A percentile compares a stretch with the other conserved stretches of the same genome.
These are phyloP conservation scores for Hypothenemus hampei DNA, from an alignment of 1,140 invertebrate genomes.

Conservation along the genomic window DNA sequence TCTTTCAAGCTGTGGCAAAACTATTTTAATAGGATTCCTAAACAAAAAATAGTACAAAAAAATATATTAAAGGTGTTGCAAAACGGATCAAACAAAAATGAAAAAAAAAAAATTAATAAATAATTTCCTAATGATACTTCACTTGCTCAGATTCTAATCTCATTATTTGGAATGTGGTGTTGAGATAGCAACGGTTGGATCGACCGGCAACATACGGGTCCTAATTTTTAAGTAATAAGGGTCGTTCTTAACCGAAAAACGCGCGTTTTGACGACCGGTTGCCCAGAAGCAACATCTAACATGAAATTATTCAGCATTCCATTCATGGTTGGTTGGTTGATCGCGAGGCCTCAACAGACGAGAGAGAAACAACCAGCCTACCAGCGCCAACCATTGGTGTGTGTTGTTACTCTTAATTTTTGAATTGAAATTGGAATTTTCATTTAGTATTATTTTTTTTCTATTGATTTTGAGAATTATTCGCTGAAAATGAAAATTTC, in stretches of 20 bases:
- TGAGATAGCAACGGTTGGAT: background rate
- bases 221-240: slow-evolving; percentile 13
- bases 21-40: background rate
- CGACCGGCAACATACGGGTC: background rate
- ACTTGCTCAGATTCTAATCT: background rate
- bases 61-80: background rate
- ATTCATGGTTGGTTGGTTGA: slow-evolving; percentile 23
- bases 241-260: slow-evolving; percentile 7
- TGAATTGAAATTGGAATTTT: too few species aligned
- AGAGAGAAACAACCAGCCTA: slow-evolving; percentile 8
- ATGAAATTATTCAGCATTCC: slow-evolving; percentile 24
- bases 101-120: background rate
- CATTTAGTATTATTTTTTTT: too few species aligned
- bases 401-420: too few species aligned
- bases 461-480: too few species aligned
- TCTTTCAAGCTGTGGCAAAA: too few species aligned
- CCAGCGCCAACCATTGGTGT: slow-evolving; percentile 5
- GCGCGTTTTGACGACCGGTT: slow-evolving; percentile 20
- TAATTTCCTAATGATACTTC: background rate
- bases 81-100: too few species aligned
- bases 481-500: too few species aligned
- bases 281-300: slow-evolving; percentile 20
- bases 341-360: slow-evolving; percentile 3
- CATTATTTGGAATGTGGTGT: background rate
- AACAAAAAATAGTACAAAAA: background rate